Evolutionary conservation across 2,797 vertebrate genomes (phyloP), one percentile per base, ranked within the genome.

Genomic region (Pogoniulus pusillus): DNA sequence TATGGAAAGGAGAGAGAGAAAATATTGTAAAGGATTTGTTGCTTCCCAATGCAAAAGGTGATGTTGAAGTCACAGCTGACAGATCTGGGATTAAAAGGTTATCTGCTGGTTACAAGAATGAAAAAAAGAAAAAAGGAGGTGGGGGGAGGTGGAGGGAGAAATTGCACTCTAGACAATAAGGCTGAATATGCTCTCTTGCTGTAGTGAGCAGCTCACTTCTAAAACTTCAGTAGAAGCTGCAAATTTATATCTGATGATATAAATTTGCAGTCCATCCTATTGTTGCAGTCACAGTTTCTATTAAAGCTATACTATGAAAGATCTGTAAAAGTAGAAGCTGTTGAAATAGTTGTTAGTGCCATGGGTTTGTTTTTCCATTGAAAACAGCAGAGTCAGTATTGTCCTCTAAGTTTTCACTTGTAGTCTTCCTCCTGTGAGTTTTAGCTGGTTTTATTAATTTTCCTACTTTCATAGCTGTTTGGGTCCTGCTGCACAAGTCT

Each of bases 41-140:
- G 35, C 47, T 83, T 90, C 34, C 63, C 89, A 64, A 85, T 83
- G 68, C 90, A 68, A 87, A 90, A 93, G 43, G 57, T 90, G 76
- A 70, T 78, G 71, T 35, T 90, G 84, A 90, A 95, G 90, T 90
- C 70, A 66, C 55, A 78, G 29, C 59, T 82, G 82, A 91, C 75
- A 87, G 90, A 85, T 93, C 91, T 76, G 84, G 83, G 93, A 90
- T 94, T 91, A 91, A 89, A 91, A 91, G 84, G 94, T 96, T 93
- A 82, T 87, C 75, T 75, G 59, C 55, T 73, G 86, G 86, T 91
- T 95, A 80, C 70, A 73, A 73, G 84, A 87, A 65, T 18, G 47
- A 68, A 73, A 69, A 87, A 63, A 26, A 16, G 30, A 12, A 1
- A 4, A 47, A 49, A 24, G 22, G 45, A 6, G 6, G 0, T 1